Conservation (phyloP, 2,888 invertebrate species). For the Barypeithes pellucidus region DNA sequence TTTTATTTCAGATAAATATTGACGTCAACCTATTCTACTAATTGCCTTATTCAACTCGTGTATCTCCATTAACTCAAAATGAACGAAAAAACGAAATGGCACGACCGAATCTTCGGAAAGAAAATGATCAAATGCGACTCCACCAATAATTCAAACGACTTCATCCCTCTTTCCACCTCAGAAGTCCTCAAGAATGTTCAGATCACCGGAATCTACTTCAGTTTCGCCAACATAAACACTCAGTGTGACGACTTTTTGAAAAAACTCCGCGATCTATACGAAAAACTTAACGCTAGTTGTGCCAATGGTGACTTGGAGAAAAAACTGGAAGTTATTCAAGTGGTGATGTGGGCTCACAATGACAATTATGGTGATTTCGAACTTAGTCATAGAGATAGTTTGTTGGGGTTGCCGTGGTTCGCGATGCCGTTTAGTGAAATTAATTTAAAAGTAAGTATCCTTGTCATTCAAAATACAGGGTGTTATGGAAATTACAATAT, state of each 20-base stretch:
- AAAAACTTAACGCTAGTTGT: constrained; percentile 63
- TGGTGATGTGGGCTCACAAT: constrained; percentile 80
- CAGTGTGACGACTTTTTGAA: constrained; percentile 80
- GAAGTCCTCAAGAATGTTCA: constrained; percentile 73
- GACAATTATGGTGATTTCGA: constrained; percentile 79
- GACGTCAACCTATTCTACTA: no score
- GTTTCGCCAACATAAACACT: constrained; percentile 80
- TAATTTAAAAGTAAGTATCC: constrained; percentile 76
- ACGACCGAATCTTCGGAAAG: constrained; percentile 77
- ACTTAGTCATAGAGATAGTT: constrained; percentile 76
- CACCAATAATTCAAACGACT: constrained; percentile 69
- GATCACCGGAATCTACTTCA: constrained; percentile 79
- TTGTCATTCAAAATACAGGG: no score
- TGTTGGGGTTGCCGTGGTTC: constrained; percentile 80
- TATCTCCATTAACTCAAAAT: constrained; percentile 27
- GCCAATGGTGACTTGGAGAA: constrained; percentile 62
- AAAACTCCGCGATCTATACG: constrained; percentile 76
- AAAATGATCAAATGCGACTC: constrained; percentile 72
- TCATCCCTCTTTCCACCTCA: constrained; percentile 71
- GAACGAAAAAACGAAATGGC: constrained; percentile 72
- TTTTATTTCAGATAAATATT: constrained; percentile 7
- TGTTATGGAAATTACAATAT: no score
- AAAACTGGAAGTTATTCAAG: constrained; percentile 78
- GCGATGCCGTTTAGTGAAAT: constrained; percentile 82
- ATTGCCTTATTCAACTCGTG: background rate